Percentiles rank a stretch among this genome's conserved stretches.
phyloP scores from a whole-genome alignment of 2,113 vertebrate genomes.

The Vombatus ursinus region DNA sequence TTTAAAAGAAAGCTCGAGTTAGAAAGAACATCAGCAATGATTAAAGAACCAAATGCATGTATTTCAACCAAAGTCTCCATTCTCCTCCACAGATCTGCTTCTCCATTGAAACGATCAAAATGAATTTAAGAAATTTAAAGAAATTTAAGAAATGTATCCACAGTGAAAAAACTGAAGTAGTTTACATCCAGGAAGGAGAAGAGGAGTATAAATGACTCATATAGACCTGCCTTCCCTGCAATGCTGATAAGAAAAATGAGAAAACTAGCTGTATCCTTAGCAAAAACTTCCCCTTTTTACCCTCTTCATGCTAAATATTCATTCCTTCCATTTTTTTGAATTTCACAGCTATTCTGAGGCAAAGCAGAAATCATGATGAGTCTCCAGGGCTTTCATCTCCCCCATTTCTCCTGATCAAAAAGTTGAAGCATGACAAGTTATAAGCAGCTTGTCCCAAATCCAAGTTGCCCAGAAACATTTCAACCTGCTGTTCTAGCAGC shows the following conservation, averaged over 20 bases:
- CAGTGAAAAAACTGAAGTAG: background rate
- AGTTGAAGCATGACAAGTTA: conserved; percentile 1
- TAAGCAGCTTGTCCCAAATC: background rate
- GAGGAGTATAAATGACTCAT: conserved; percentile 52
- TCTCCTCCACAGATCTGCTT: conserved; percentile 39
- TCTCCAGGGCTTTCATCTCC: conserved; percentile 65
- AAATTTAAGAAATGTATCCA: conserved; percentile 22
- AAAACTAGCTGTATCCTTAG: conserved; percentile 16
- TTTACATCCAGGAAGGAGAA: conserved; percentile 57
- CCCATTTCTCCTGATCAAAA: conserved; percentile 65
- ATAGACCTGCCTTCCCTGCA: conserved; percentile 31
- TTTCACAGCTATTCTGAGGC: conserved; percentile 65
- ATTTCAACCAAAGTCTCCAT: conserved; percentile 60
- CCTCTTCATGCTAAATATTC: conserved; percentile 60
- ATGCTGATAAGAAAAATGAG: conserved; percentile 67
- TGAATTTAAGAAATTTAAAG: conserved; percentile 48
- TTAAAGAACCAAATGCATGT: conserved; percentile 3
- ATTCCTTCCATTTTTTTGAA: conserved; percentile 29
- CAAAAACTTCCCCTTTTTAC: conserved; percentile 26
- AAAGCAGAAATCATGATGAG: conserved; percentile 67
- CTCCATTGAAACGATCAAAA: conserved; percentile 52
- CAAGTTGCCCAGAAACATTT: background rate
- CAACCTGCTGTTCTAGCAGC: background rate
- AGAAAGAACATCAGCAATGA: conserved; percentile 3
- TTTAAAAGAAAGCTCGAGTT: conserved; percentile 1